Evolutionary conservation across 64 coral and sea anemone species (phyloP), one percentile per base, ranked within the genome.

Genomic region (Orbicella faveolata): DNA sequence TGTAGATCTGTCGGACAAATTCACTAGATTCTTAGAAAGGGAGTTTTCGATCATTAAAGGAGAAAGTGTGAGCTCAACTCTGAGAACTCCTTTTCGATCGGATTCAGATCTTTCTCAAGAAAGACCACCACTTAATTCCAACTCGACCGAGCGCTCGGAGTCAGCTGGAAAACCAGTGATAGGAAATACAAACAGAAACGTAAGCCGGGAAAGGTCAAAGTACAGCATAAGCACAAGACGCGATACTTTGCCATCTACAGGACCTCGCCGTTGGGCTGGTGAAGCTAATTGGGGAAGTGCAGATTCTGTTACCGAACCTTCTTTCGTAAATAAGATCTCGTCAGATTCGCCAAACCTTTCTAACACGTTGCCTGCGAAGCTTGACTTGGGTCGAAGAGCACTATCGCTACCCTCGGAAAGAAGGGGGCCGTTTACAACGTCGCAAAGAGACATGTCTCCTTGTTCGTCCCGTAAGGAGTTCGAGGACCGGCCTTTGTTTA

Each of bases 401-500:
- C 21, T 16, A 52, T 14, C 36, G 20, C 13, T 51, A 2, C 35
- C 63, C 21, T 85, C 20, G 39, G 64, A 37, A 13, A 23, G 72
- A 30, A 73, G 52, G 20, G 64, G 37, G 14, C 14, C 26, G 9
- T 39, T 39, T 15, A 23, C 64, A 70, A 10, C 82, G 21, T 73
- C 82, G 6, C 21, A 20, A 73, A 85, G 65, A 73, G 68, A 85
- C 52, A 73, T 85, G 44, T 85, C 82, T 7, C 39, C 82, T 33
- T 20, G 65, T 13, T 65, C 25, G 12, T 73, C 61, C 4, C 18
- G n/a, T 12, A 44, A 16, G 68, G 67, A 70, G 25, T 25, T 26
- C 25, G 44, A 25, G 5, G 2, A 69, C 3, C 34, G 36, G 21
- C 18, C 21, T 15, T 19, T 13, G 48, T 37, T 23, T n/a, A 2